A percentile compares a stretch with the other conserved stretches of the same genome.
These are phyloP conservation scores for Ophioderma brevispina DNA, from an alignment of 35 echinoderm and acorn worm genomes.

Conservation along the genomic window DNA sequence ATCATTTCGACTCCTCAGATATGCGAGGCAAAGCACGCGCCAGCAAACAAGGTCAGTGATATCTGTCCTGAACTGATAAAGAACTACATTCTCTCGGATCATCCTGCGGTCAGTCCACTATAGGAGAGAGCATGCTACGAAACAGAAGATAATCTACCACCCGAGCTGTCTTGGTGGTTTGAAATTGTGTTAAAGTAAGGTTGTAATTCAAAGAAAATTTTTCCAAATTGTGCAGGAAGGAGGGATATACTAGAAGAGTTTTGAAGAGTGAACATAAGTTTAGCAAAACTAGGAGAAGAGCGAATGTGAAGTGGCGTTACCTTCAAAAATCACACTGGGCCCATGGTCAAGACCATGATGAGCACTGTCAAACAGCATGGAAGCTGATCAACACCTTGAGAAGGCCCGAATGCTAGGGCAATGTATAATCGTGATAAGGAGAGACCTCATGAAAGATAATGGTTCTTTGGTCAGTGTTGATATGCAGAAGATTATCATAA, in stretches of 20 bases:
- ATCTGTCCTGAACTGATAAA: not conserved
- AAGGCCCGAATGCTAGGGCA: not conserved
- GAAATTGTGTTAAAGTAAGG: slow-evolving; percentile 32
- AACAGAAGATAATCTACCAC: slow-evolving; percentile 10
- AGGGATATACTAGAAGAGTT: not conserved
- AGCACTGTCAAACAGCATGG: not conserved
- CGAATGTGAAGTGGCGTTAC: not conserved
- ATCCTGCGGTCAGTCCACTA: slow-evolving; percentile 20
- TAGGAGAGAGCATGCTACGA: slow-evolving; percentile 6
- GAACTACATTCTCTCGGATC: not conserved
- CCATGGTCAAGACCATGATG: not conserved
- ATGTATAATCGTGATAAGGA: not conserved
- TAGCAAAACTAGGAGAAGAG: not conserved
- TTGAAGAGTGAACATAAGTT: not conserved
- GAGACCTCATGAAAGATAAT: not conserved
- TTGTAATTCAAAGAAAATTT: slow-evolving; percentile 21
- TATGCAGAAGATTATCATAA: not conserved
- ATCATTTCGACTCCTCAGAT: not conserved
- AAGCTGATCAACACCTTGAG: not conserved
- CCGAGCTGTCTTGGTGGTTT: not conserved
- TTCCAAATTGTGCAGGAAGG: not conserved
- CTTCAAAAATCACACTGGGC: no score
- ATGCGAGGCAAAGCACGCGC: not conserved
- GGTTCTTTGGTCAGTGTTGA: not conserved
- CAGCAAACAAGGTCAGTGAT: not conserved